Conservation (phyloP, 2,888 invertebrate genomes). For the Idaea biselata region DNA sequence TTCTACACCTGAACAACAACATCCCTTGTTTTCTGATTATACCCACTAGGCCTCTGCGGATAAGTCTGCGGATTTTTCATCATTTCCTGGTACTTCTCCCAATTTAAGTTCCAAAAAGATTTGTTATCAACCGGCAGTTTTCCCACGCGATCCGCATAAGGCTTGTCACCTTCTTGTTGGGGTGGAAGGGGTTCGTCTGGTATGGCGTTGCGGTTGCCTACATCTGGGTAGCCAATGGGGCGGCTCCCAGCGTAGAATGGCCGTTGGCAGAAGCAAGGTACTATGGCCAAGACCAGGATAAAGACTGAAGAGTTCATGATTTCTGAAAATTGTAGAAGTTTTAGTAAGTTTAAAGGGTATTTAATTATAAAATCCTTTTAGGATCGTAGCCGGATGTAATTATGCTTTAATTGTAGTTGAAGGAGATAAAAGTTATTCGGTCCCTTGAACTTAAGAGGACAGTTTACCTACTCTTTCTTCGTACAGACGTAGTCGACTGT, state of each 20-base stretch:
- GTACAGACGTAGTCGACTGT: too few species aligned
- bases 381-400: too few species aligned
- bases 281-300: slow-evolving; percentile 22
- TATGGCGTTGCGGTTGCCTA: background rate
- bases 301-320: slow-evolving; percentile 23
- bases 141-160: slow-evolving; percentile 21
- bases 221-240: slow-evolving; percentile 32
- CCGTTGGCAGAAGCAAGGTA: slow-evolving; percentile 30
- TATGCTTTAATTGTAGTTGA: too few species aligned
- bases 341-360: background rate
- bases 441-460: too few species aligned
- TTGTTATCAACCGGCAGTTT: background rate
- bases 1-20: background rate
- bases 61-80: background rate
- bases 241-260: slow-evolving; percentile 34
- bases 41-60: background rate
- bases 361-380: too few species aligned
- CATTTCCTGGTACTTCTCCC: background rate
- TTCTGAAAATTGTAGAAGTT: slow-evolving; percentile 2
- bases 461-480: too few species aligned
- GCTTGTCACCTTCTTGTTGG: slow-evolving; percentile 25
- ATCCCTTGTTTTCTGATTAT: background rate
- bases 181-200: slow-evolving; percentile 22
- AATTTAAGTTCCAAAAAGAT: background rate
- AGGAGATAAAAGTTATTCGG: too few species aligned